Base-by-base conservation (phyloP, 2,888 invertebrate species). In the Pheosia tremula region DNA sequence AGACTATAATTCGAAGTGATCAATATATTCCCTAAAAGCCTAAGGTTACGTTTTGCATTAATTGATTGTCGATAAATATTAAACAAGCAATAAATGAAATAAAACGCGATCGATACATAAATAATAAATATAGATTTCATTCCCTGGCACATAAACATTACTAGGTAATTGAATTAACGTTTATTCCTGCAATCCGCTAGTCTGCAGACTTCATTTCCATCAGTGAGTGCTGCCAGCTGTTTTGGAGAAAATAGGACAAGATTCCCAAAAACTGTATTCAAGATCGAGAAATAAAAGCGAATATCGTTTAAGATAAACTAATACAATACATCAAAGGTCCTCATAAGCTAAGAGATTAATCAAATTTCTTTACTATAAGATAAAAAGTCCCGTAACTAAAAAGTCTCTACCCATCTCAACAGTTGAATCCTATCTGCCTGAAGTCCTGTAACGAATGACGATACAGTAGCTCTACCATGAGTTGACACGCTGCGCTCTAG, bases 161-260 rank as follows among this genome's bases (percentile, higher is more conserved):
- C n/a, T 49, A 9, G 49, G 3, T n/a, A 13, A 13, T 49, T 49
- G n/a, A 49, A 49, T 49, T 47, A 49, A 13, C 3, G 49, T 49
- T 49, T n/a, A 49, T 49, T n/a, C 49, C 49, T 13, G n/a, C 49
- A n/a, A n/a, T 49, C 49, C 11, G 7, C 49, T 49, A 13, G 13
- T 6, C 49, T 49, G 49, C 13, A 49, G 49, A 49, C 49, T 49
- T n/a, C 49, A 49, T 49, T 49, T n/a, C 49, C 43, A 49, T 49
- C 43, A 10, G 43, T 9, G 43, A 49, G 49, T 49, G 49, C n/a
- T 49, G 49, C 49, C 13, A 49, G 49, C 4, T 4, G 10, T 9
- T n/a, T 4, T 3, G 3, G 5, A n/a, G n/a, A n/a, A n/a, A 49
- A 13, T 49, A 0, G 13, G 49, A 6, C 52, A 36, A 52, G 36